Conservation (phyloP, 2,888 invertebrate genomes). For the Dasysyrphus albostriatus region DNA sequence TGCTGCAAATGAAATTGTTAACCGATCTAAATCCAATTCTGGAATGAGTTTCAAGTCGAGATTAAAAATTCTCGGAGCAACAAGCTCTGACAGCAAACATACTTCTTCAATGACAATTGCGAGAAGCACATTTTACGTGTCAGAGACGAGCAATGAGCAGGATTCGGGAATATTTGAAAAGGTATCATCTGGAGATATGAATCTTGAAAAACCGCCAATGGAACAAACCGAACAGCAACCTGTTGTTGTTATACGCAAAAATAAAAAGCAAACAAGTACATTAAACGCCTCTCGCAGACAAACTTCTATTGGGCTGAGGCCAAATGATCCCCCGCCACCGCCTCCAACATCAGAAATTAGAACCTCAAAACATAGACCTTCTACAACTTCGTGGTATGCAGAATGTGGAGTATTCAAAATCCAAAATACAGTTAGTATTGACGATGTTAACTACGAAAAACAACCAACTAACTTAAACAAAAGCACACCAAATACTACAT, state of each 20-base stretch:
- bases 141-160: conserved; percentile 87
- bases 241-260: conserved; percentile 81
- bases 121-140: conserved; percentile 90
- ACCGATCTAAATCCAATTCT: conserved; percentile 84
- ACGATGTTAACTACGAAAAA: conserved; percentile 47
- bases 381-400: conserved; percentile 88
- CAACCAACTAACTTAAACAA: conserved; percentile 65
- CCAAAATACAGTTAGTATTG: conserved; percentile 42
- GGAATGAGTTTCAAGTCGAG: conserved; percentile 86
- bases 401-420: conserved; percentile 87
- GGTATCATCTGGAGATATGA: conserved; percentile 78
- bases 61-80: conserved; percentile 85
- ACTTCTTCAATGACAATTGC: conserved; percentile 85
- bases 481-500: conserved; percentile 78
- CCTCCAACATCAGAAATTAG: conserved; percentile 81
- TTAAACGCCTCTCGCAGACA: conserved; percentile 79
- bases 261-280: conserved; percentile 80
- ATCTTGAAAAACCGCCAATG: conserved; percentile 52
- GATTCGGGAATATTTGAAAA: conserved; percentile 86
- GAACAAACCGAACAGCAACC: conserved; percentile 78
- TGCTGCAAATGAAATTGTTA: conserved; percentile 79
- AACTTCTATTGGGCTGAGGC: conserved; percentile 82
- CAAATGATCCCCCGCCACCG: conserved; percentile 84
- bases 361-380: conserved; percentile 57
- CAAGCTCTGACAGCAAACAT: conserved; percentile 80